These are phyloP conservation scores for Lepidurus packardi DNA, from an alignment of 1,140 invertebrate species.

Conservation along the genomic window DNA sequence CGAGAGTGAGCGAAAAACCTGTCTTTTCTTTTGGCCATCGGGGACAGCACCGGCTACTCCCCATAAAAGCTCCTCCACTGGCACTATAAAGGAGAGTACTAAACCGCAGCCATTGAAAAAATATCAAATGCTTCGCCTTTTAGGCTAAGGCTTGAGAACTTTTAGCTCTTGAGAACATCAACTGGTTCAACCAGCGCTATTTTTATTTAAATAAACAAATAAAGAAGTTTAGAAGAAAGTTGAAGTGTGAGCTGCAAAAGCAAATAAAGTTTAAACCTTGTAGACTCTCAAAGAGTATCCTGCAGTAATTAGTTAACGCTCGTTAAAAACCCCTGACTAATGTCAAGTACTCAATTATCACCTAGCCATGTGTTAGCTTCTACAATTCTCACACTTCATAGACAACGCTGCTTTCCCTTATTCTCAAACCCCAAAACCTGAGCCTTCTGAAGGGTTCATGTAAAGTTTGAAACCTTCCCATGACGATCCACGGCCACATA, in stretches of 20 bases:
- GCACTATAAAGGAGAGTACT: background rate
- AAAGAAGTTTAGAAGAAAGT: too few relatives aligned
- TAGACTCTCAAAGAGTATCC: background rate
- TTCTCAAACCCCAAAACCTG: background rate
- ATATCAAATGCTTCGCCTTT: background rate
- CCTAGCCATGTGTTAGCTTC: constrained; percentile 7
- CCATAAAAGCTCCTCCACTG: background rate
- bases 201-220: too few relatives aligned
- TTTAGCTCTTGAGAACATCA: background rate
- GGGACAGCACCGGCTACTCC: background rate
- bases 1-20: constrained; percentile 1
- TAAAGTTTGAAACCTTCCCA: background rate
- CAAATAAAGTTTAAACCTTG: too few relatives aligned
- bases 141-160: background rate
- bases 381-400: background rate
- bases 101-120: background rate
- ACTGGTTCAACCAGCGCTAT: background rate
- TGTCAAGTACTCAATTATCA: constrained; percentile 22
- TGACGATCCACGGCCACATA: background rate
- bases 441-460: background rate
- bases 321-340: constrained; percentile 1
- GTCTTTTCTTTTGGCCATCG: background rate
- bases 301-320: background rate
- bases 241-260: too few relatives aligned
- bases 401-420: background rate